Evolutionary conservation across 2,797 vertebrate genomes (phyloP).

Genomic region (Myotis daubentonii): DNA sequence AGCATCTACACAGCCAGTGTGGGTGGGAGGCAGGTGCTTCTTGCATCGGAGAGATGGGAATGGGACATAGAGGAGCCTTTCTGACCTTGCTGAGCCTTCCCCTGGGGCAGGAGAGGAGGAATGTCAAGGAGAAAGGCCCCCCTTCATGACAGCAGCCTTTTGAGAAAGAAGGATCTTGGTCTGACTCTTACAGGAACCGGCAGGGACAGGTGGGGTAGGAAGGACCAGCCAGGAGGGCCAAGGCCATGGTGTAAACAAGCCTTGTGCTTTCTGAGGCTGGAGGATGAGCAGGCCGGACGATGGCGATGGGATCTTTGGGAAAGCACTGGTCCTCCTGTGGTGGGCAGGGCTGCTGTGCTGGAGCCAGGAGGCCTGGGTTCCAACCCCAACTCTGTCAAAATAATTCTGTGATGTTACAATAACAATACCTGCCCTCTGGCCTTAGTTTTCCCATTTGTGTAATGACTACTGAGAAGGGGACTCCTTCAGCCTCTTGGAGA

Average conservation of each 20-base stretch:
- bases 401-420: neutral
- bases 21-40: constrained; percentile 32
- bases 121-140: neutral
- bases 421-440: neutral
- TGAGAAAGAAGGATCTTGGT: neutral
- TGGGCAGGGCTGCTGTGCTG: neutral
- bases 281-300: neutral
- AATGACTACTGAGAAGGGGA: neutral
- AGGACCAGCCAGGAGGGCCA: neutral
- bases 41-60: neutral
- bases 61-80: constrained; percentile 55
- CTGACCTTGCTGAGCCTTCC: neutral
- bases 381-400: neutral
- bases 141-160: neutral
- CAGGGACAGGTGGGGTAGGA: neutral
- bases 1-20: constrained; percentile 54
- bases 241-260: neutral
- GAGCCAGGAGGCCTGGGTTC: neutral
- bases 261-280: neutral
- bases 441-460: neutral
- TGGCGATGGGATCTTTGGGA: neutral
- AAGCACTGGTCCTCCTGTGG: neutral
- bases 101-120: neutral
- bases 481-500: neutral
- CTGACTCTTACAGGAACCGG: neutral